Base-by-base conservation (phyloP, 2,113 vertebrate genomes). In the cattle (Bos taurus) region DNA sequence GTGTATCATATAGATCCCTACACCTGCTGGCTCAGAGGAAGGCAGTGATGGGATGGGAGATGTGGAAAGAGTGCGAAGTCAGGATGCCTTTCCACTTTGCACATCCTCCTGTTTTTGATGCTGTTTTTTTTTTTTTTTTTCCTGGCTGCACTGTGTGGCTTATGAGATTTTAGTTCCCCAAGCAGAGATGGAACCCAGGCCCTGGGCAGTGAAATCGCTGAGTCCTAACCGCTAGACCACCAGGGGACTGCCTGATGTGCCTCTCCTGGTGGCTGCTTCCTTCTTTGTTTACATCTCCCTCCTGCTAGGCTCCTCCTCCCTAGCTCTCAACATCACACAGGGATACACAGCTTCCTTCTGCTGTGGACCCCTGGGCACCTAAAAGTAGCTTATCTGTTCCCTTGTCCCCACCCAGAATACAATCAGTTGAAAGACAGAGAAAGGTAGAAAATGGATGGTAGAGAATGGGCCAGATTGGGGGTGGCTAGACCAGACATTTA, bases 91-190 rank as follows among this genome's bases (percentile, higher is more conserved):
- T 33, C 67, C 33, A 33, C 2, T 82, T 52, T 23, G 3, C 28
- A 50, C 46, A 8, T 10, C 43, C 23, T 50, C 64, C 7, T 15
- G 26, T 26, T 6, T n/a, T 7, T 7, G 4, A 46, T 21, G 62
- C 52, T 84, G 14, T 17, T 25, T 48, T 16, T 43, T 19, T 33
- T n/a, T 23, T n/a, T 6, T 36, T 21, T 71, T 15, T 26, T 10
- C 23, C n/a, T 40, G 21, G 7, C 40, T 5, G 0, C 36, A 30
- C 0, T 43, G 36, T 1, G 0, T 11, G 77, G 26, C 77, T 11
- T 28, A 30, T 80, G 26, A 28, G 15, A 80, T 80, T 30, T 80
- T 10, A 48, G 26, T 3, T 80, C 15, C 77, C 77, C 15, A 30
- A 11, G 43, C 77, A 48, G 2, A 48, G 26, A 80, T 3, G 43